phyloP scores from a whole-genome alignment of 2,113 vertebrate genomes.

The Pseudopipra pipra region DNA sequence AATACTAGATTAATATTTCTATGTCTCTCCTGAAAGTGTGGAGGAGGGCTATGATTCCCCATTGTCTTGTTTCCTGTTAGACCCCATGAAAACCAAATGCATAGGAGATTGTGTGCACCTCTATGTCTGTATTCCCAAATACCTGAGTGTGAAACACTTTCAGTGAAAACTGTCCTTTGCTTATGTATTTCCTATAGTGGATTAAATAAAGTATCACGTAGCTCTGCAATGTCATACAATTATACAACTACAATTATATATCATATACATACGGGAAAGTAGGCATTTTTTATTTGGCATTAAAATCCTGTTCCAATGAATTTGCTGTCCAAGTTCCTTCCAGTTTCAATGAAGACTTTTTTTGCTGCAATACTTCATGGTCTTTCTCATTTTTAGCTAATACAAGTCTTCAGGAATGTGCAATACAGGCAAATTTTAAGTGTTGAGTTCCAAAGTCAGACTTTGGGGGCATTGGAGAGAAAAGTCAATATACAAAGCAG shows the following conservation, averaged over 20 bases:
- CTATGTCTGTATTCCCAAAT: neutral
- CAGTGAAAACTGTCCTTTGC: neutral
- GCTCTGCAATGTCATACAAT: neutral
- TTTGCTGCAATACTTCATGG: neutral
- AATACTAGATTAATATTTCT: neutral
- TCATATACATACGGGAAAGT: neutral
- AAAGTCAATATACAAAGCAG: neutral
- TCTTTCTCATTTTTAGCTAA: neutral
- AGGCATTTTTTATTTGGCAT: neutral
- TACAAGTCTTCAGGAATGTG: neutral
- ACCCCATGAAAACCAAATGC: neutral
- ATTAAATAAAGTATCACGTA: neutral
- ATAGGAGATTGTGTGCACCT: fast-evolving
- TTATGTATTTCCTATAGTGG: neutral
- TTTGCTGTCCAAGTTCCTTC: neutral
- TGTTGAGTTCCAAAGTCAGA: neutral
- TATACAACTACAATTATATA: neutral
- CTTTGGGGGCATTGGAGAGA: neutral
- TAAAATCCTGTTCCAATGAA: neutral
- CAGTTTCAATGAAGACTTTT: neutral
- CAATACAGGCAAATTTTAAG: neutral
- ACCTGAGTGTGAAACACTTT: neutral
- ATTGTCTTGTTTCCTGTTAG: neutral
- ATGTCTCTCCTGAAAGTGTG: neutral
- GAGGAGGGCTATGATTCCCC: neutral